These are phyloP conservation scores for Drosophila incognita DNA, from an alignment of 2,888 invertebrate species.

Conservation along the genomic window DNA sequence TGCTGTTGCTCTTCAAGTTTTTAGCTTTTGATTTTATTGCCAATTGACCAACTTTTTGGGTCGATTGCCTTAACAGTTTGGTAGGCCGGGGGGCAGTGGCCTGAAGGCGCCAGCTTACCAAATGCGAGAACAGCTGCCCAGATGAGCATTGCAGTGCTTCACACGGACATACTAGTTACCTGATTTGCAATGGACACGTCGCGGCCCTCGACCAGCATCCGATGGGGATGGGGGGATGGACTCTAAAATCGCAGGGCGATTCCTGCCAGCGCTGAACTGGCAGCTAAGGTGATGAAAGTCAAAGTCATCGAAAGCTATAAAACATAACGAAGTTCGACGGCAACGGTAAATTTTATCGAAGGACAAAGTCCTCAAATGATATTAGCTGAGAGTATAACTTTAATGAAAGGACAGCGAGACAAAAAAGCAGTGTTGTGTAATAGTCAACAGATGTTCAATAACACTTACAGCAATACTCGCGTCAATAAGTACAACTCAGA, in stretches of 20 bases:
- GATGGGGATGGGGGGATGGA: constrained; percentile 2
- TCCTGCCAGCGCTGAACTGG: constrained; percentile 8
- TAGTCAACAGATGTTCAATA: not conserved
- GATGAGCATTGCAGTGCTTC: constrained; percentile 59
- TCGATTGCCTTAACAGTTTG: constrained; percentile 51
- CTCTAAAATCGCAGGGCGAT: constrained; percentile 26
- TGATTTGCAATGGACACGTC: constrained; percentile 64
- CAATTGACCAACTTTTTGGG: constrained; percentile 79
- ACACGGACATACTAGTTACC: constrained; percentile 43
- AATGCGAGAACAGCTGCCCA: constrained; percentile 62
- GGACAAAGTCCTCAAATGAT: constrained; percentile 28
- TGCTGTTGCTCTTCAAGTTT: constrained; percentile 63
- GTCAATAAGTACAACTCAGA: not conserved
- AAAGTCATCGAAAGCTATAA: constrained; percentile 33
- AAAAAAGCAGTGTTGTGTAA: not conserved
- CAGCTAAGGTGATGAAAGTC: constrained; percentile 16
- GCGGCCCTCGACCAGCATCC: constrained; percentile 22
- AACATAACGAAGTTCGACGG: constrained; percentile 47
- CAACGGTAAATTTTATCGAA: constrained; percentile 37
- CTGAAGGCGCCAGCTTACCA: constrained; percentile 14
- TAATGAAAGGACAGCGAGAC: not conserved
- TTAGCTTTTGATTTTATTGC: constrained; percentile 81
- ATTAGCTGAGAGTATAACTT: constrained; percentile 23
- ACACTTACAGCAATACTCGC: not conserved
- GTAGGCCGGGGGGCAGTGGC: not conserved